These are phyloP conservation scores for Sphaeramia orbicularis DNA, from an alignment of 2,797 vertebrate species.

Conservation along the genomic window DNA sequence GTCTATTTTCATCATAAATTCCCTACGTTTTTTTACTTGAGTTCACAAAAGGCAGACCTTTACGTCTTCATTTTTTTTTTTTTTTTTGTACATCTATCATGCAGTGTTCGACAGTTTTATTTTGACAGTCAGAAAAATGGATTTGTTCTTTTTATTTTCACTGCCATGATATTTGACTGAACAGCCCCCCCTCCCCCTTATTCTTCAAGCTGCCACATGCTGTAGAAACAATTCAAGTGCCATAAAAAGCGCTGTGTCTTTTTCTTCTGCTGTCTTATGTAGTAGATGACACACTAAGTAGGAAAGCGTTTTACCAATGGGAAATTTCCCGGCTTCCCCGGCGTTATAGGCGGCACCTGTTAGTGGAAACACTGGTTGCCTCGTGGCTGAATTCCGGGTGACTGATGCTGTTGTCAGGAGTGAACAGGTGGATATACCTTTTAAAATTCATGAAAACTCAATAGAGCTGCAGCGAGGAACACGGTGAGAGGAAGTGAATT, in stretches of 20 bases:
- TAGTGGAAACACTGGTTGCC: slow-evolving; percentile 40
- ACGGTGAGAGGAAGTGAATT: slow-evolving; percentile 52
- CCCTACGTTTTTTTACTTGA: slow-evolving; percentile 1
- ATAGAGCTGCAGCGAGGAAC: slow-evolving; percentile 39
- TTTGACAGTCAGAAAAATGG: slow-evolving; percentile 54
- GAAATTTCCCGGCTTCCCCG: slow-evolving; percentile 43
- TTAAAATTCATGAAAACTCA: slow-evolving; percentile 71
- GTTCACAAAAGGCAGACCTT: slow-evolving; percentile 29
- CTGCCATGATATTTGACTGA: slow-evolving; percentile 53
- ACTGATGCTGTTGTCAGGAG: slow-evolving; percentile 63
- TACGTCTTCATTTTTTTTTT: slow-evolving; percentile 13
- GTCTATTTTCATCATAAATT: slow-evolving; percentile 33
- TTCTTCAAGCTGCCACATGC: slow-evolving; percentile 55
- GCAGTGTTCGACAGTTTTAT: slow-evolving; percentile 43
- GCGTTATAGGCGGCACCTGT: slow-evolving; percentile 37
- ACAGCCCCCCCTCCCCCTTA: slow-evolving; percentile 9
- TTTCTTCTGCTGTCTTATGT: slow-evolving; percentile 40
- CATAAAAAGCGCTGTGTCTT: slow-evolving; percentile 37
- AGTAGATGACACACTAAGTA: slow-evolving; percentile 42
- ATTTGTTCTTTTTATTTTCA: slow-evolving; percentile 59
- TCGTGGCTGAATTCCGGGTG: slow-evolving; percentile 56
- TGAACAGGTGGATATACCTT: slow-evolving; percentile 57
- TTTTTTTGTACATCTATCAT: slow-evolving; percentile 41
- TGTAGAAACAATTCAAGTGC: slow-evolving; percentile 54
- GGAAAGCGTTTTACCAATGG: slow-evolving; percentile 32